phyloP scores from a whole-genome alignment of 2,797 vertebrate species.

The Tenualosa thibaudeaui region DNA sequence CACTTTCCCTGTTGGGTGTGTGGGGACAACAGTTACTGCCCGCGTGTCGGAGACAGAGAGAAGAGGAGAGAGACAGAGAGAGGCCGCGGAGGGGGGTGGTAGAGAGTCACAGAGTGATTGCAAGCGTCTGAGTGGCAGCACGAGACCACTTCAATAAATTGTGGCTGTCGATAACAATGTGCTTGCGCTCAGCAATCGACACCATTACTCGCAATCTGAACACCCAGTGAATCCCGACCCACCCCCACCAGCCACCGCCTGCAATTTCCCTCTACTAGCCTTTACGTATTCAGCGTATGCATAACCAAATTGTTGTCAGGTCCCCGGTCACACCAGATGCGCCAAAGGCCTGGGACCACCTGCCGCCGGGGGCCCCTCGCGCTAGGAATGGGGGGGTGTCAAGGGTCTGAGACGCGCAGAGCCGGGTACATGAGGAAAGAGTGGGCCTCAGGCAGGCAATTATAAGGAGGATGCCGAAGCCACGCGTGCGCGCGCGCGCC shows the following conservation, averaged over 20 bases:
- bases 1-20: constrained; percentile 30
- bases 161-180: constrained; percentile 53
- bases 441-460: constrained; percentile 40
- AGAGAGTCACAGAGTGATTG: neutral
- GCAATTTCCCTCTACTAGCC: constrained; percentile 29
- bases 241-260: constrained; percentile 29
- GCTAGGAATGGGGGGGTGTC: constrained; percentile 26
- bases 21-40: constrained; percentile 34
- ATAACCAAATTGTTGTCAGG: constrained; percentile 8
- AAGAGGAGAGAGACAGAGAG: neutral
- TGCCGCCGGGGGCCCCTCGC: constrained; percentile 45
- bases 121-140: constrained; percentile 17
- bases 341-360: constrained; percentile 62
- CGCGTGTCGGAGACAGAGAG: neutral
- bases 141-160: constrained; percentile 38
- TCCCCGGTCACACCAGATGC: constrained; percentile 59
- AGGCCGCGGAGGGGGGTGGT: neutral
- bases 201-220: constrained; percentile 34
- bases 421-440: constrained; percentile 33
- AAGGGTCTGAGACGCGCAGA: constrained; percentile 36
- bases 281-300: constrained; percentile 50
- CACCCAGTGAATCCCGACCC: constrained; percentile 29
- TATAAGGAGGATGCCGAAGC: constrained; percentile 31
- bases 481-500: constrained; percentile 1
- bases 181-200: constrained; percentile 38